Conservation (phyloP, 92 coral and sea anemone species). For the Phenganax subtilis region DNA sequence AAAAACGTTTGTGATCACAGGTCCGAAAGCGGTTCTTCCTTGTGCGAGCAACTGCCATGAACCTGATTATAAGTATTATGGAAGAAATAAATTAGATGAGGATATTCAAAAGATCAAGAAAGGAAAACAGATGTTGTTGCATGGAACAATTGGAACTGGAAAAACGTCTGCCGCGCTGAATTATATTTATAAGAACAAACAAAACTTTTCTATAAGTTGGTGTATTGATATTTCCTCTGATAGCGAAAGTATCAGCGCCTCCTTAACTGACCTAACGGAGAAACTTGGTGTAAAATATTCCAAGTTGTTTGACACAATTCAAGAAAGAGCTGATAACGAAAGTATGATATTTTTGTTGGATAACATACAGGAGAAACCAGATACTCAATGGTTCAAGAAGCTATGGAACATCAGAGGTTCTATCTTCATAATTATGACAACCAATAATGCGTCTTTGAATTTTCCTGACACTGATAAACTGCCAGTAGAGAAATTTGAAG, state of each 20-base stretch:
- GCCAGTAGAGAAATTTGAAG: slow-evolving; percentile 9
- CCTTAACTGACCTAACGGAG: slow-evolving; percentile 1
- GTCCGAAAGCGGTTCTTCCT: not conserved
- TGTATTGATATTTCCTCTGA: slow-evolving; percentile 1
- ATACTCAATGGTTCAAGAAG: slow-evolving; percentile 2
- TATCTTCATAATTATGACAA: slow-evolving; percentile 13
- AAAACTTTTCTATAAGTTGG: slow-evolving; percentile 31
- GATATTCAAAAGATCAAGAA: slow-evolving; percentile 8
- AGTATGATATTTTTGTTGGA: slow-evolving; percentile 24
- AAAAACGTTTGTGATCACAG: too few species aligned
- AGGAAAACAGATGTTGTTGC: slow-evolving; percentile 18
- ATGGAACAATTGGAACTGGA: slow-evolving; percentile 35
- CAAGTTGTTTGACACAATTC: slow-evolving; percentile 5
- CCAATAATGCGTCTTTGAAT: slow-evolving; percentile 13
- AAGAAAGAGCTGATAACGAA: slow-evolving; percentile 6
- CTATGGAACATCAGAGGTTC: slow-evolving; percentile 22
- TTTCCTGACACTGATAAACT: slow-evolving; percentile 1
- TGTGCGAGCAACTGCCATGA: not conserved
- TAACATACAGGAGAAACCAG: slow-evolving; percentile 4
- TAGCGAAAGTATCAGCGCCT: not conserved
- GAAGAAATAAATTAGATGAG: slow-evolving; percentile 6
- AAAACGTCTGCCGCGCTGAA: slow-evolving; percentile 28
- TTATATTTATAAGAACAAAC: slow-evolving; percentile 10
- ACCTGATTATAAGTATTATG: not conserved
- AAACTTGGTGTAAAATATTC: slow-evolving; percentile 11